A percentile compares a stretch with the other conserved stretches of the same genome.
Evolutionary conservation across 2,113 vertebrate species (phyloP).

Genomic region (Megaceryle torquata): DNA sequence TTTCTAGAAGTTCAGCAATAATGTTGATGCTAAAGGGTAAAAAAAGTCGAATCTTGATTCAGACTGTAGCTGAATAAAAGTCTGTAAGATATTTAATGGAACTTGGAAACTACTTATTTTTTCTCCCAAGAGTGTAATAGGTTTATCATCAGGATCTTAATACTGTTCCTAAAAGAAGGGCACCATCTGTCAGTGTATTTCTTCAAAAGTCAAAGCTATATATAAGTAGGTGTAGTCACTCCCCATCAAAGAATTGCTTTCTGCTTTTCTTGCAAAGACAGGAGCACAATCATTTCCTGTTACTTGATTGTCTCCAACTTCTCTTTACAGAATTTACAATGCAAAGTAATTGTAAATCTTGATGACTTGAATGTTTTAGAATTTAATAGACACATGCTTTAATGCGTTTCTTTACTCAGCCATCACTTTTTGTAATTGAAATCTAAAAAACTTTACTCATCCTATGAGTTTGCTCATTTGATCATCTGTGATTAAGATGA

Average conservation of each 20-base stretch:
- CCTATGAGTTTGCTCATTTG: slow-evolving; percentile 36
- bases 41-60: not conserved
- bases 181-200: not conserved
- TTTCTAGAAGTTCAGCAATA: not conserved
- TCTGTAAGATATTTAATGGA: not conserved
- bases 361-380: slow-evolving; percentile 29
- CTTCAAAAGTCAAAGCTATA: not conserved
- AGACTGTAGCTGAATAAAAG: not conserved
- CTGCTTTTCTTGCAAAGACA: not conserved
- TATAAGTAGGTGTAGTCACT: not conserved
- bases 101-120: not conserved
- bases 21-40: not conserved
- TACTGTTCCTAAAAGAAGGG: not conserved
- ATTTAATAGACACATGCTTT: slow-evolving; percentile 38
- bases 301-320: not conserved
- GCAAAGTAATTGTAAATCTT: slow-evolving; percentile 20
- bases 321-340: not conserved
- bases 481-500: slow-evolving; percentile 13
- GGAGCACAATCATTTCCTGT: slow-evolving; percentile 17
- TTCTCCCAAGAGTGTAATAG: not conserved
- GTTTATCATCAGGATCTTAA: not conserved
- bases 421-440: slow-evolving; percentile 34
- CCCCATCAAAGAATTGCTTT: not conserved
- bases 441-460: slow-evolving; percentile 14
- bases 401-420: slow-evolving; percentile 16